Evolutionary conservation across 2,888 invertebrate species (phyloP).

Genomic region (Linnaemya tessellans): DNA sequence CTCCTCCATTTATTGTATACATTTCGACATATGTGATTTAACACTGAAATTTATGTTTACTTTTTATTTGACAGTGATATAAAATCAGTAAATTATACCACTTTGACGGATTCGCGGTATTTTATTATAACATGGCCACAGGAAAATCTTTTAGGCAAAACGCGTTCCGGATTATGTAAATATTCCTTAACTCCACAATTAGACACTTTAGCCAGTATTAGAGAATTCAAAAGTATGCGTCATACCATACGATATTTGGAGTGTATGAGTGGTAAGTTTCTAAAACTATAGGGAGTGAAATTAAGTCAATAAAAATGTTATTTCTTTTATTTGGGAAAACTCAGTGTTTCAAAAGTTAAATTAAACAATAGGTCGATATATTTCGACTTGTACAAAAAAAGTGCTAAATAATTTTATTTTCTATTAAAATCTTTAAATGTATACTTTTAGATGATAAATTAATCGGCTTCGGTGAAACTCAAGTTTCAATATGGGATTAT

Average conservation of each 20-base stretch:
- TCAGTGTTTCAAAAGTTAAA: neutral
- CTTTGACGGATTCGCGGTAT: constrained; percentile 81
- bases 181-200: constrained; percentile 82
- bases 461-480: constrained; percentile 81
- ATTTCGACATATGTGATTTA: neutral
- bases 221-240: constrained; percentile 81
- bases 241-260: constrained; percentile 80
- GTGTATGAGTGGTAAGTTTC: constrained; percentile 77
- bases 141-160: constrained; percentile 78
- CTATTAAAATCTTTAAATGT: neutral
- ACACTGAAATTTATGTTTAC: neutral
- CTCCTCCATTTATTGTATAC: neutral
- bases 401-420: neutral
- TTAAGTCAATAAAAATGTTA: no score
- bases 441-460: constrained; percentile 79
- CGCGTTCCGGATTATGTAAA: constrained; percentile 81
- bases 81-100: constrained; percentile 79
- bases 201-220: constrained; percentile 82
- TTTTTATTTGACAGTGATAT: constrained; percentile 75
- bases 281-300: neutral
- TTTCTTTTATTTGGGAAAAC: no score
- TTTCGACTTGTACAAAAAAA: no score
- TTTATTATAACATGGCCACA: constrained; percentile 83
- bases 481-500: constrained; percentile 82
- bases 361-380: no score